Evolutionary conservation across 2,797 vertebrate genomes (phyloP).

Genomic region (Xenentodon cancila): DNA sequence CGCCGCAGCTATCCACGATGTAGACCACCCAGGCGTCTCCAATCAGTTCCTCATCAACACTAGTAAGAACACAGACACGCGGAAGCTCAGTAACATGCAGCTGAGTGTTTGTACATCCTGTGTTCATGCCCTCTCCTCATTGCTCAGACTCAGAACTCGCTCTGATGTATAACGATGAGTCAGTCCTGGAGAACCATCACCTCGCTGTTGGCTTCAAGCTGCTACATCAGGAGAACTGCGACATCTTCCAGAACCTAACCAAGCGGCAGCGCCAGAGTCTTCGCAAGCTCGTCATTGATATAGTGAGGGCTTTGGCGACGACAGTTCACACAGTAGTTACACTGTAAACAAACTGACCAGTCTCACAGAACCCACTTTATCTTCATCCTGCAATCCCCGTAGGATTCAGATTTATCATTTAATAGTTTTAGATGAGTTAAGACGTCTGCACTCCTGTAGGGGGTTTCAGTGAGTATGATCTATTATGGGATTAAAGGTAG

Average conservation of each 20-base stretch:
- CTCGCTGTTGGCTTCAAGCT: conserved; percentile 97
- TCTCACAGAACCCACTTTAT: neutral
- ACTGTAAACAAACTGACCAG: neutral
- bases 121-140: conserved; percentile 1
- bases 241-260: conserved; percentile 97
- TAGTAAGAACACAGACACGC: conserved; percentile 75
- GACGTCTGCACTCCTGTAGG: neutral
- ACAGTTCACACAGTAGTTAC: neutral
- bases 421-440: neutral
- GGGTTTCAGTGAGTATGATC: neutral
- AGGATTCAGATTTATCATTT: neutral
- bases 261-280: conserved; percentile 96
- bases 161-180: conserved; percentile 98
- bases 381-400: neutral
- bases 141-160: conserved; percentile 93
- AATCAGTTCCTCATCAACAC: conserved; percentile 93
- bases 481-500: no score
- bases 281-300: conserved; percentile 96
- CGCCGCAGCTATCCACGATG: conserved; percentile 90
- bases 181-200: conserved; percentile 97
- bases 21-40: conserved; percentile 90
- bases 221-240: conserved; percentile 95
- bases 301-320: conserved; percentile 78
- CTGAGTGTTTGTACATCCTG: neutral
- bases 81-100: neutral